Evolutionary conservation across 2,888 invertebrate genomes (phyloP).

Genomic region (Ormyrus thymus): DNA sequence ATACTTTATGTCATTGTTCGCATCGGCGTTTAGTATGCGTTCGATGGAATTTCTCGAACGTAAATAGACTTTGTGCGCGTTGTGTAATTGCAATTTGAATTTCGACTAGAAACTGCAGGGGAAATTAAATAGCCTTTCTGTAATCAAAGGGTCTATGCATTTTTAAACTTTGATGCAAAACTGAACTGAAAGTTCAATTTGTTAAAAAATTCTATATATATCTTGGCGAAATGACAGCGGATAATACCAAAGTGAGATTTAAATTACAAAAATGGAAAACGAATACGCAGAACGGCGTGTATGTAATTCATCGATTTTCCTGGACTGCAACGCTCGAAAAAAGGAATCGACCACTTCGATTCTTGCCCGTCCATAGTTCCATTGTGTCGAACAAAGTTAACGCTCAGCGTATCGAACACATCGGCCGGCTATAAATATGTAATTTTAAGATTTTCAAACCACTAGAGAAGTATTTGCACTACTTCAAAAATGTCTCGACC

Average conservation of each 20-base stretch:
- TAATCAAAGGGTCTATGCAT: too few species aligned
- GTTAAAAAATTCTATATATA: too few species aligned
- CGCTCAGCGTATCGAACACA: conserved; percentile 18
- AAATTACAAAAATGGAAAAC: conserved; percentile 28
- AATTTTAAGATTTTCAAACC: conserved; percentile 25
- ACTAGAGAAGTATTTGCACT: background rate
- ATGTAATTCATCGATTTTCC: conserved; percentile 39
- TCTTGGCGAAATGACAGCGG: too few species aligned
- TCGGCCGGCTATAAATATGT: conserved; percentile 27
- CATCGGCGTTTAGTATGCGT: conserved; percentile 9
- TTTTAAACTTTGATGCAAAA: too few species aligned
- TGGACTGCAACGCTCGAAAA: background rate
- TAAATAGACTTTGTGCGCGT: conserved; percentile 1
- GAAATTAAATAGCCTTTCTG: background rate
- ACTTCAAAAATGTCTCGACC: background rate
- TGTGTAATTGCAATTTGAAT: background rate
- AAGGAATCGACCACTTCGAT: background rate
- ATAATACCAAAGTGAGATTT: conserved; percentile 9
- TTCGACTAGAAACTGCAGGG: background rate
- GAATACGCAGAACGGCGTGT: background rate
- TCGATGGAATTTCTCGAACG: conserved; percentile 7
- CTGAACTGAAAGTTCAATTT: too few species aligned
- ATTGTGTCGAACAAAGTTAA: conserved; percentile 47
- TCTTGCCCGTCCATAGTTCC: background rate
- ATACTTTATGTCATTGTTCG: conserved; percentile 23